Evolutionary conservation across 2,888 invertebrate genomes (phyloP), one percentile per base, ranked within the genome.

Genomic region (Hyppa rectilinea): DNA sequence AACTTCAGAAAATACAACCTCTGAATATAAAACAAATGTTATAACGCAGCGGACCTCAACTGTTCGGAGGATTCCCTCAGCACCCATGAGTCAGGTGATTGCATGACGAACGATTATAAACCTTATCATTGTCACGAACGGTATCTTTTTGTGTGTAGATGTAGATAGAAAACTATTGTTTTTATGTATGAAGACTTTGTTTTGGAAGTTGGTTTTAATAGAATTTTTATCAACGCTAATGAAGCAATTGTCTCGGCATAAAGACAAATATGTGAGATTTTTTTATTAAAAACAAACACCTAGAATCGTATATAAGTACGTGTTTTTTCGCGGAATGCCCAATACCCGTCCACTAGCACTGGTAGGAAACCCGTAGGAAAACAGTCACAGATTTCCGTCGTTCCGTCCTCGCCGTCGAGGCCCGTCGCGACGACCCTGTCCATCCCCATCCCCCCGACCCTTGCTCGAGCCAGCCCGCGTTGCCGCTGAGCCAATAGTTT

Each of bases 51-150:
- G 93, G 97, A 97, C 96, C 97, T 97, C 94, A 97, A 97, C 96
- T 97, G 97, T 93, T 97, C 97, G 89, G 97, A 97, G 96, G 97
- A 97, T 94, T 97, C 97, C 87, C 97, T 97, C 94, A 97, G 97
- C 95, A 97, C 97, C 85, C 97, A 97, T 95, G 97, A 97, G 96
- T 97, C 97, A 97, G 97, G 97, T 97, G 97, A 95, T 88, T 94
- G 95, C 95, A 95, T 95, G 93, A 87, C 67, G 87, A 85, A 88
- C 87, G 89, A 85, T 86, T 81, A 82, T 79, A 73, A 78, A 77
- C 77, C 84, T 87, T 87, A 83, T 83, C 70, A 66, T 53, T 71
- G 69, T 75, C 34, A 70, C 70, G 81, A 81, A 88, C 78, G 88
- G 87, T 88, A 83, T 79, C 80, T 65, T 87, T 89, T 89, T 88